Percentiles rank a stretch among this genome's conserved stretches.
phyloP scores from a whole-genome alignment of 2,888 invertebrate species.

The Scrobipalpa costella region DNA sequence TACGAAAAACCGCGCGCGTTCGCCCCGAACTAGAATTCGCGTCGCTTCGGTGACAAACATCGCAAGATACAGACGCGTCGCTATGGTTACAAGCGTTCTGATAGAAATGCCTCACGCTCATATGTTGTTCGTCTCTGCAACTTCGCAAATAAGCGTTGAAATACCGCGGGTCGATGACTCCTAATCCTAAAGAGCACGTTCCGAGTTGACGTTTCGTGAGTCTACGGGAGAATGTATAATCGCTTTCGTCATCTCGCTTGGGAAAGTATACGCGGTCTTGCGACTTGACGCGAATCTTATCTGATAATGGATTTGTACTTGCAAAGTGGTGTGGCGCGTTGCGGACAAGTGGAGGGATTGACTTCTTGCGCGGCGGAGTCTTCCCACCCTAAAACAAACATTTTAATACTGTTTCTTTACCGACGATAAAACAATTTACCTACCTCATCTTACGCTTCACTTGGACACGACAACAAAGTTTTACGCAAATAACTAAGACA shows the following conservation, averaged over 20 bases:
- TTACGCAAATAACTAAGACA: neutral
- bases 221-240: neutral
- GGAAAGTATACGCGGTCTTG: conserved; percentile 1
- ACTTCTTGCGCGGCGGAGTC: neutral
- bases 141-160: neutral
- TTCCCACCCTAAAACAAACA: conserved; percentile 19
- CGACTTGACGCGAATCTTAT: neutral
- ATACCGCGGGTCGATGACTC: neutral
- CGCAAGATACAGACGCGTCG: neutral
- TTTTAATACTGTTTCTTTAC: conserved; percentile 10
- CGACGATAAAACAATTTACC: neutral
- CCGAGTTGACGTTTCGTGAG: neutral
- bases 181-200: neutral
- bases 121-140: neutral
- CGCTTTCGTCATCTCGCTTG: neutral
- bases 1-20: neutral
- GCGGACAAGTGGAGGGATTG: neutral
- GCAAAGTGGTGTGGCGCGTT: conserved; percentile 2
- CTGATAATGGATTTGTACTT: conserved; percentile 8
- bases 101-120: neutral
- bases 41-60: neutral
- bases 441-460: neutral
- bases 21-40: neutral
- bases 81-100: neutral
- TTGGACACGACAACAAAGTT: neutral